Percentiles rank a stretch among this genome's conserved stretches.
These are phyloP conservation scores for Drosophila kanekoi DNA, from an alignment of 2,888 invertebrate genomes.

Conservation along the genomic window DNA sequence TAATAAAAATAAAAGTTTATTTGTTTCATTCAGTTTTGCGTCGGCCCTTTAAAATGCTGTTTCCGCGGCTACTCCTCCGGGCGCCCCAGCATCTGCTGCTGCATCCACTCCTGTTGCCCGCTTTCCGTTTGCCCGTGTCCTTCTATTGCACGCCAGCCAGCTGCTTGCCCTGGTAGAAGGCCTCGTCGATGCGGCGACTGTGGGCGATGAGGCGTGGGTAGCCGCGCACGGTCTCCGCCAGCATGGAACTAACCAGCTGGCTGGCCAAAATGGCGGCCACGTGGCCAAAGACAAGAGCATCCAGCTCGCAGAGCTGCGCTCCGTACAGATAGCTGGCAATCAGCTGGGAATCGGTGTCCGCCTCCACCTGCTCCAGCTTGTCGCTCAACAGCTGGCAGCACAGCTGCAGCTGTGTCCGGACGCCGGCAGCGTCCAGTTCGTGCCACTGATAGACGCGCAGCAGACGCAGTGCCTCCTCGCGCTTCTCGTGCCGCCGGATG, in stretches of 20 bases:
- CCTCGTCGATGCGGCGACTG: slow-evolving; percentile 36
- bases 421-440: slow-evolving; percentile 90
- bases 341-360: no score
- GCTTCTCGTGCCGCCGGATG: slow-evolving; percentile 91
- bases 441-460: slow-evolving; percentile 92
- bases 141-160: slow-evolving; percentile 5
- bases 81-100: no score
- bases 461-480: slow-evolving; percentile 88
- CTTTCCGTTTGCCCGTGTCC: neutral
- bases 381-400: slow-evolving; percentile 94
- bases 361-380: slow-evolving; percentile 87
- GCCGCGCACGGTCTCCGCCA: slow-evolving; percentile 19
- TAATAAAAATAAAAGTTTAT: slow-evolving; percentile 22
- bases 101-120: neutral
- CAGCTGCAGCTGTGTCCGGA: slow-evolving; percentile 88
- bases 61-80: no score
- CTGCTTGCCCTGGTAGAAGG: slow-evolving; percentile 20
- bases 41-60: neutral
- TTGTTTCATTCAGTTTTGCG: neutral
- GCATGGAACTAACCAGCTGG: slow-evolving; percentile 89
- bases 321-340: slow-evolving; percentile 90
- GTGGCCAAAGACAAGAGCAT: slow-evolving; percentile 97
- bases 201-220: slow-evolving; percentile 26
- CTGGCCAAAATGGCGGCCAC: slow-evolving; percentile 96
- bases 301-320: slow-evolving; percentile 94